Evolutionary conservation across 2,113 vertebrate genomes (phyloP).

Genomic region (Gymnarchus niloticus): DNA sequence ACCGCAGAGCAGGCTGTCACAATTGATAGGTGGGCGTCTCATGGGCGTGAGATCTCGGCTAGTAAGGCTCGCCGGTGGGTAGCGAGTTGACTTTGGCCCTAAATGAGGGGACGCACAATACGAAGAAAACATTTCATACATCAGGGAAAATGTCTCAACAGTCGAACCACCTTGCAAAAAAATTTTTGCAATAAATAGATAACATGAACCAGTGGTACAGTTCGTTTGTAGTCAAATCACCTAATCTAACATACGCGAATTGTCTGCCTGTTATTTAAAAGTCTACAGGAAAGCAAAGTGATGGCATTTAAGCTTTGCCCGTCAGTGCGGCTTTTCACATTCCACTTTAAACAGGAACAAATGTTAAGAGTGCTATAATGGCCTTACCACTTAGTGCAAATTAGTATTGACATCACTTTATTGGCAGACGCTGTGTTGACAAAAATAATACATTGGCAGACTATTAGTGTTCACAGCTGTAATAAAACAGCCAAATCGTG

Average conservation of each 20-base stretch:
- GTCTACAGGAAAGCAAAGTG: background rate
- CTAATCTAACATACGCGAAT: background rate
- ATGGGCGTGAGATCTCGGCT: background rate
- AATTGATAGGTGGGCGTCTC: background rate
- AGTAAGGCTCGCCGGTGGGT: background rate
- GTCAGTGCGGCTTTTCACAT: background rate
- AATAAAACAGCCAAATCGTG: background rate
- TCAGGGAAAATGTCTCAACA: background rate
- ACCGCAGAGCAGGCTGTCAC: background rate
- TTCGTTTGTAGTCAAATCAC: background rate
- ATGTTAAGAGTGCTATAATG: background rate
- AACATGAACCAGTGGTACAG: background rate
- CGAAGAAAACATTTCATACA: background rate
- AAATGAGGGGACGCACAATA: background rate
- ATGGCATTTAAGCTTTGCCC: background rate
- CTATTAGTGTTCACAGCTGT: background rate
- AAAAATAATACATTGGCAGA: background rate
- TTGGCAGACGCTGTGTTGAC: background rate
- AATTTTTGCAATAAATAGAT: background rate
- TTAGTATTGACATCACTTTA: background rate
- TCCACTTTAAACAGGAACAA: background rate
- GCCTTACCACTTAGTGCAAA: background rate
- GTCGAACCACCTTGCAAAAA: background rate
- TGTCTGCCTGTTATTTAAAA: background rate
- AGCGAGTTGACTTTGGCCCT: background rate